Conservation (phyloP, 2,888 invertebrate genomes). For the Pedicia rivosa region DNA sequence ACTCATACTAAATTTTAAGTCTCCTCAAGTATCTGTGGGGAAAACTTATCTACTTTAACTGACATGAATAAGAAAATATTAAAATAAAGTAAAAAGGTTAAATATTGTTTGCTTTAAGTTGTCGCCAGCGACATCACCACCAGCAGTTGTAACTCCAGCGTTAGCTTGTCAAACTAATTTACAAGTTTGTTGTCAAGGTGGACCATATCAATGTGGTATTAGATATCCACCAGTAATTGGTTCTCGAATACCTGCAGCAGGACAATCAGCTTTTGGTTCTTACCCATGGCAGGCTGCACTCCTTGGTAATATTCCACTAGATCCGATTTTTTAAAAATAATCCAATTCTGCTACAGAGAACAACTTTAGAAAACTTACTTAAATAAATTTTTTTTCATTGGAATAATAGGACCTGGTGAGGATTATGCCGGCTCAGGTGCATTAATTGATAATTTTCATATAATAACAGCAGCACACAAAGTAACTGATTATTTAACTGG, state of each 20-base stretch:
- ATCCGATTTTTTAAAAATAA: too few relatives aligned
- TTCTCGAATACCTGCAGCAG: slow-evolving; percentile 27
- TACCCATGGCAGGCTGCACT: slow-evolving; percentile 59
- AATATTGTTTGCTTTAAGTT: too few relatives aligned
- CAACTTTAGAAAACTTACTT: too few relatives aligned
- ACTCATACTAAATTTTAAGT: too few relatives aligned
- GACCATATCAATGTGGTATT: slow-evolving; percentile 24
- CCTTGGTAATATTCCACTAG: too few relatives aligned
- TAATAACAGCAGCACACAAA: slow-evolving; percentile 60
- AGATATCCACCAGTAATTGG: slow-evolving; percentile 19
- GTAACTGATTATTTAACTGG: slow-evolving; percentile 33
- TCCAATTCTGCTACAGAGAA: too few relatives aligned
- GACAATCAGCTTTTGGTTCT: slow-evolving; percentile 47
- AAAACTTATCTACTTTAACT: too few relatives aligned
- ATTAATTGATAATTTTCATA: slow-evolving; percentile 46
- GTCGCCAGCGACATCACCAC: too few relatives aligned
- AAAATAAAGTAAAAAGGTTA: too few relatives aligned
- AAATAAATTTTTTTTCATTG: too few relatives aligned
- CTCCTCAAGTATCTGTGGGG: too few relatives aligned
- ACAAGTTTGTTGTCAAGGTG: slow-evolving; percentile 22
- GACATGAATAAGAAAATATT: too few relatives aligned
- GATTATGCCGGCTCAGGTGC: slow-evolving; percentile 58
- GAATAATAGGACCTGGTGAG: slow-evolving; percentile 40
- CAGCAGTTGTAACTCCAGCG: background rate
- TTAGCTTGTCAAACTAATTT: slow-evolving; percentile 21